Evolutionary conservation across 1,140 invertebrate species (phyloP).

Genomic region (Drosophila nasuta): DNA sequence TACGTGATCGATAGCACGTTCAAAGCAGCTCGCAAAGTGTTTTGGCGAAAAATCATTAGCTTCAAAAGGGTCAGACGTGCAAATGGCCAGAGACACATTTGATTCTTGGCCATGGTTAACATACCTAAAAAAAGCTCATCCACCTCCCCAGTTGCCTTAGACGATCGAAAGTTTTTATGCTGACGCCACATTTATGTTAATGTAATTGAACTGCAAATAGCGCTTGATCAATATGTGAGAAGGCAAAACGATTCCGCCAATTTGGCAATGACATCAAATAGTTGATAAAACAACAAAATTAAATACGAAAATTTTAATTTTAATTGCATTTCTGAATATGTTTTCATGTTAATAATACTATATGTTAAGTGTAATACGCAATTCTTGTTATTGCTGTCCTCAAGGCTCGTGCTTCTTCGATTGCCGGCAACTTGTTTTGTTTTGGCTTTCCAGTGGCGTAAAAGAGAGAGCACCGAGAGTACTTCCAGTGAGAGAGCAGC

Average conservation of each 20-base stretch:
- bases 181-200: conserved; percentile 58
- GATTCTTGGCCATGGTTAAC: conserved; percentile 32
- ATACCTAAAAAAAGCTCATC: background rate
- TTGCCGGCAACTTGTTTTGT: conserved; percentile 40
- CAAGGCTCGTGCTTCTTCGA: background rate
- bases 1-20: conserved; percentile 28
- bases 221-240: conserved; percentile 26
- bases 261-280: conserved; percentile 57
- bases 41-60: conserved; percentile 70
- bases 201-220: conserved; percentile 42
- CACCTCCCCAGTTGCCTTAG: conserved; percentile 47
- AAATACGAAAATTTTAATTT: conserved; percentile 28
- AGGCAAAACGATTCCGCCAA: conserved; percentile 14
- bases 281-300: conserved; percentile 34
- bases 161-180: conserved; percentile 58
- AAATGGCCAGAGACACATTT: conserved; percentile 43
- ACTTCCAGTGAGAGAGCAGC: conserved; percentile 57
- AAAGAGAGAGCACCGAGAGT: background rate
- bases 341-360: background rate
- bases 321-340: conserved; percentile 11
- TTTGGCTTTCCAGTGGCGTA: conserved; percentile 19
- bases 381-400: conserved; percentile 17
- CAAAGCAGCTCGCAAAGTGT: conserved; percentile 23
- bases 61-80: conserved; percentile 75
- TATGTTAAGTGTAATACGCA: background rate